phyloP scores from a whole-genome alignment of 2,113 vertebrate genomes.

The Saccopteryx bilineata region DNA sequence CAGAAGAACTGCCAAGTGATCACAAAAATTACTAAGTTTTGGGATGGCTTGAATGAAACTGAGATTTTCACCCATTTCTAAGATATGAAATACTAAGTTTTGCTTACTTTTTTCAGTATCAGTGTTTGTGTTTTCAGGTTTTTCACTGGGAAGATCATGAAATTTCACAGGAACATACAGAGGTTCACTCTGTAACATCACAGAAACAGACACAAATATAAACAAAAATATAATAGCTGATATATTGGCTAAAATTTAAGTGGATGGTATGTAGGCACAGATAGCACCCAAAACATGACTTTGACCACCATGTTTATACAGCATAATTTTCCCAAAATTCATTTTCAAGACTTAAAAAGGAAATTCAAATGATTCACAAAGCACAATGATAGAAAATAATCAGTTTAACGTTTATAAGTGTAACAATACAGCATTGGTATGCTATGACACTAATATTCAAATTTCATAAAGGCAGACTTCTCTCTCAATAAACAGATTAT shows the following conservation, averaged over 20 bases:
- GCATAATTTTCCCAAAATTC: constrained; percentile 7
- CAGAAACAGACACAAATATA: constrained; percentile 54
- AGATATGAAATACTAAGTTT: constrained; percentile 52
- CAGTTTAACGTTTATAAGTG: constrained; percentile 27
- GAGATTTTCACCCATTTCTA: constrained; percentile 30
- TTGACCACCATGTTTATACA: background rate
- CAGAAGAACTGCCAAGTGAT: background rate
- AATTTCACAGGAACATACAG: constrained; percentile 98
- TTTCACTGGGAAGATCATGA: constrained; percentile 93
- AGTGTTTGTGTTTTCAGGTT: constrained; percentile 85
- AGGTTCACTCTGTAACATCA: constrained; percentile 94
- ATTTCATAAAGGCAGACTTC: background rate
- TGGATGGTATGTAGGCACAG: background rate
- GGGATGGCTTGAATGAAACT: background rate
- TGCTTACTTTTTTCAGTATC: constrained; percentile 93
- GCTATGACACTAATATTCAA: constrained; percentile 17
- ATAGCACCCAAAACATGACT: background rate
- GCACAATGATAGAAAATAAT: constrained; percentile 29
- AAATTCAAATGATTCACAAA: constrained; percentile 28
- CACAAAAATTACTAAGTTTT: background rate
- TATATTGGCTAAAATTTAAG: constrained; percentile 5
- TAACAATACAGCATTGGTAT: background rate
- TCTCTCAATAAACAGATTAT: constrained; percentile 21
- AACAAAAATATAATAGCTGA: constrained; percentile 39
- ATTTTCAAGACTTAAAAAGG: background rate